Conservation (phyloP, 1,140 invertebrate species). For the Frieseomelitta varia region DNA sequence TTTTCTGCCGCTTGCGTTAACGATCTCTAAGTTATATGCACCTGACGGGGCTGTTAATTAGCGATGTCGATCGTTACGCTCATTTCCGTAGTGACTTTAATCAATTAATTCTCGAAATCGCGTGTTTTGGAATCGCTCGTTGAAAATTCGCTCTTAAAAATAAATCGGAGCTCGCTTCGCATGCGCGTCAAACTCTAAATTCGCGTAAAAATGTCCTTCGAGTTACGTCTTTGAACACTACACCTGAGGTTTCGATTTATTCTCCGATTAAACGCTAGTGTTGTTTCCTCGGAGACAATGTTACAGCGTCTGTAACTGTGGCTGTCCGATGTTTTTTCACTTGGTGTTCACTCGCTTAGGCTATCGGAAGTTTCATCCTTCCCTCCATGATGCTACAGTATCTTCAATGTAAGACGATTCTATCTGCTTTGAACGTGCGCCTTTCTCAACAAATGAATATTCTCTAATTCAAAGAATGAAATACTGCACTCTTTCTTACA, state of each 20-base stretch:
- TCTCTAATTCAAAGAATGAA: not conserved
- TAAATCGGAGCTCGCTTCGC: not conserved
- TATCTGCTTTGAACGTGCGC: not conserved
- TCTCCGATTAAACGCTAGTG: not conserved
- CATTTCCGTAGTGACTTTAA: not conserved
- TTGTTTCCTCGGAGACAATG: not conserved
- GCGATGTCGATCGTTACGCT: not conserved
- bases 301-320: not conserved
- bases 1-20: not conserved
- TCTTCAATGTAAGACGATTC: not conserved
- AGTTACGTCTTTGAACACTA: not conserved
- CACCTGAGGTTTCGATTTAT: constrained; percentile 7
- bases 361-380: not conserved
- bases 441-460: no score
- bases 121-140: not conserved
- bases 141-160: not conserved
- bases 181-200: no score
- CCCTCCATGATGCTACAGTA: not conserved
- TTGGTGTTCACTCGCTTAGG: not conserved
- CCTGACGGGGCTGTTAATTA: not conserved
- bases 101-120: not conserved
- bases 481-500: no score
- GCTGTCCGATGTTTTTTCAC: not conserved
- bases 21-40: not conserved
- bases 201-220: not conserved